phyloP scores from a whole-genome alignment of 2,888 invertebrate genomes.

The Eugnorisma glareosa region DNA sequence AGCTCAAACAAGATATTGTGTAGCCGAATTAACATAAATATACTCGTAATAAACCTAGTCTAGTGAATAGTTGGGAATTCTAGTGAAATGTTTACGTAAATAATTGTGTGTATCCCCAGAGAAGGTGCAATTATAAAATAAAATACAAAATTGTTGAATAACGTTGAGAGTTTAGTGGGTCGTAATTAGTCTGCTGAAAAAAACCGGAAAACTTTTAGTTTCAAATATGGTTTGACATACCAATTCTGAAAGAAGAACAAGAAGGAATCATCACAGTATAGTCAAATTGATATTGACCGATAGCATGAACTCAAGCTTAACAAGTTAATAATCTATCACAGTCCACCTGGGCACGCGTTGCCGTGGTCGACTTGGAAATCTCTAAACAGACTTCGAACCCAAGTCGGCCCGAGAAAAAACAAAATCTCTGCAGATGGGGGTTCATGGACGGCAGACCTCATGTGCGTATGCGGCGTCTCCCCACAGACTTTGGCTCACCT shows the following conservation, averaged over 20 bases:
- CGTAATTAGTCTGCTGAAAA: neutral
- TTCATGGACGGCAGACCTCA: no score
- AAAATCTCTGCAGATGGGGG: no score
- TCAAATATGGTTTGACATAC: neutral
- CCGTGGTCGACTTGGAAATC: no score
- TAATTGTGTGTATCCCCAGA: neutral
- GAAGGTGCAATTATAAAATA: neutral
- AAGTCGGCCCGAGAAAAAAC: no score
- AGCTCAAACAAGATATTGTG: constrained; percentile 25
- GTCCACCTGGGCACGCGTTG: no score
- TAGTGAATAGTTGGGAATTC: constrained; percentile 10
- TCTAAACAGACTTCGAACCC: no score
- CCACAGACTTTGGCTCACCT: no score
- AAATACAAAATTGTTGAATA: constrained; percentile 19
- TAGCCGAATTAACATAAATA: constrained; percentile 5
- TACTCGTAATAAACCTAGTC: neutral
- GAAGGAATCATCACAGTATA: neutral
- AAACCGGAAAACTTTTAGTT: no score
- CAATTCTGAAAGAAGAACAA: neutral
- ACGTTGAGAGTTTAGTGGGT: neutral
- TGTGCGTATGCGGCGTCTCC: no score
- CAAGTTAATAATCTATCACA: neutral
- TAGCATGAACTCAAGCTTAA: neutral
- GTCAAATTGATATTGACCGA: neutral
- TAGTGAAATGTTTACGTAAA: constrained; percentile 10